Percentiles rank a stretch among this genome's conserved stretches.
Conservation (phyloP, 2,888 invertebrate species). For the Eupithecia centaureata region DNA sequence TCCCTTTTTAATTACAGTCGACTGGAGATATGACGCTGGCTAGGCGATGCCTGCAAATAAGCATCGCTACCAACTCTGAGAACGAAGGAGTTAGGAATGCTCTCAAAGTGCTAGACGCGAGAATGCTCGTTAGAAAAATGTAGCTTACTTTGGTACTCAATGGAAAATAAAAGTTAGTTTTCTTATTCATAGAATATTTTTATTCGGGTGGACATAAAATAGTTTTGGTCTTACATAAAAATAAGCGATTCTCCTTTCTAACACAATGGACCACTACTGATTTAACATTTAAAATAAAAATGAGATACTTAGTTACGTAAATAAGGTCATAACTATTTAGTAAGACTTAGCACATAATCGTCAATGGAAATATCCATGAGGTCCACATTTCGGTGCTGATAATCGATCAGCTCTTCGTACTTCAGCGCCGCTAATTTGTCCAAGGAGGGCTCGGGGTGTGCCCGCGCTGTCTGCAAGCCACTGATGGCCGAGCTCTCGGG, state of each 20-base stretch:
- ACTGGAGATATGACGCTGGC: slow-evolving; percentile 74
- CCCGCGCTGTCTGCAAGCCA: slow-evolving; percentile 44
- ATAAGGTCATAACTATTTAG: slow-evolving; percentile 1
- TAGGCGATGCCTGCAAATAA: slow-evolving; percentile 73
- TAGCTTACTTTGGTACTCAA: neutral
- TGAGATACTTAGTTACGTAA: too few relatives aligned
- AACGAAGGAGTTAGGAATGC: slow-evolving; percentile 68
- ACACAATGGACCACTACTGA: too few relatives aligned
- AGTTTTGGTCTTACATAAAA: too few relatives aligned
- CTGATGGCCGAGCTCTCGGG: slow-evolving; percentile 36
- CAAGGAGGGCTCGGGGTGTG: slow-evolving; percentile 66
- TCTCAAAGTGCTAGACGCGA: slow-evolving; percentile 59
- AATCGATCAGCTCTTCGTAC: slow-evolving; percentile 60
- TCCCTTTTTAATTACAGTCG: slow-evolving; percentile 56
- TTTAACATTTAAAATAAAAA: neutral
- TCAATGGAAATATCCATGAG: slow-evolving; percentile 63
- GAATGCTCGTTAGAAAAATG: slow-evolving; percentile 51
- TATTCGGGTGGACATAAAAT: too few relatives aligned
- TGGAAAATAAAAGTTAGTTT: neutral
- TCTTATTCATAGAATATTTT: neutral
- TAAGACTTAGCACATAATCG: slow-evolving; percentile 55
- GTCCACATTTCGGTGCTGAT: slow-evolving; percentile 56
- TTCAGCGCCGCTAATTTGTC: slow-evolving; percentile 64
- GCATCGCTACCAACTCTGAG: slow-evolving; percentile 70
- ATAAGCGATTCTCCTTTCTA: too few relatives aligned